A percentile compares a stretch with the other conserved stretches of the same genome.
These are phyloP conservation scores for Stenodera caucasica DNA, from an alignment of 2,888 invertebrate species.

Conservation along the genomic window DNA sequence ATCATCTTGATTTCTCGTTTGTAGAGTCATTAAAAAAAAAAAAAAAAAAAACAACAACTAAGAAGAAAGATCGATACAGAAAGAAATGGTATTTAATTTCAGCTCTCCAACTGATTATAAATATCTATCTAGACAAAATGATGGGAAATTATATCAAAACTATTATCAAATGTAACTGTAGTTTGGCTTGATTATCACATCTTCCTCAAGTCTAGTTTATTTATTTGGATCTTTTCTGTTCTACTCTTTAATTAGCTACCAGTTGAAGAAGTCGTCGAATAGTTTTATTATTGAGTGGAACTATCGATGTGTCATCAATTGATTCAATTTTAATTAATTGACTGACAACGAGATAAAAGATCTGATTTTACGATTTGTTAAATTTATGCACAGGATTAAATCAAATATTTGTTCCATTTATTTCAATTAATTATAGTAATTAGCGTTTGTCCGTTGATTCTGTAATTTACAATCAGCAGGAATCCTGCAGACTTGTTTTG, in stretches of 20 bases:
- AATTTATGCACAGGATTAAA: neutral
- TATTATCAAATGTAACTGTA: conserved; percentile 3
- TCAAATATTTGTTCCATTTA: neutral
- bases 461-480: neutral
- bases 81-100: neutral
- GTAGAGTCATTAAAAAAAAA: neutral
- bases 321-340: neutral
- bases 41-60: no score
- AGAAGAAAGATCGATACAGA: no score
- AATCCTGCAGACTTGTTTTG: no score
- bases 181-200: neutral
- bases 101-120: neutral
- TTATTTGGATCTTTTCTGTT: neutral
- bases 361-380: neutral
- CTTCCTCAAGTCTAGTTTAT: neutral
- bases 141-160: neutral
- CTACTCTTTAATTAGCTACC: neutral
- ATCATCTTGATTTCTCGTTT: neutral
- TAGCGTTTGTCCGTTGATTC: neutral
- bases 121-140: neutral
- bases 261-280: neutral
- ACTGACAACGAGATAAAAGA: neutral
- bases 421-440: neutral
- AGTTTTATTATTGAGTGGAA: conserved; percentile 1
- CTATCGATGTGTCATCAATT: conserved; percentile 4